Evolutionary conservation across 2,113 vertebrate species (phyloP), one percentile per base, ranked within the genome.

Genomic region (Spea bombifrons): DNA sequence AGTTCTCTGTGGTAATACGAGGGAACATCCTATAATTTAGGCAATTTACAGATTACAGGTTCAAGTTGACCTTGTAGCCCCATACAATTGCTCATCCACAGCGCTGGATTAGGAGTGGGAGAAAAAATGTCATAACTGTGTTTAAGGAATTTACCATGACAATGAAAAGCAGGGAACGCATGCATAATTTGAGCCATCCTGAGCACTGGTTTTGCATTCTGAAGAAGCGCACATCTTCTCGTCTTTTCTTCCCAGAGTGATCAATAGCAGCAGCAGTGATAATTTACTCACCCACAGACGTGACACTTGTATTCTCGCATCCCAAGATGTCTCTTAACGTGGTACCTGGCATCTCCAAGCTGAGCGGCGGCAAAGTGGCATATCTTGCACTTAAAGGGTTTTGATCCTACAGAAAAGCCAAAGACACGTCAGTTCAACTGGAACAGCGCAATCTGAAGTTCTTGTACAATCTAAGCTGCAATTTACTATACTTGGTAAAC

Each of bases 241-340:
- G 86, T 77, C 7, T 76, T 78, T 75, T 78, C 7, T 82, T 76
- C 82, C 82, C 72, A 85, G 74, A 83, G 85, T 73, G 86, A 88
- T 81, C 86, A 81, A 66, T 66, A 59, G 85, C 70, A 85, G 85
- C 78, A 83, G 83, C 12, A 85, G 81, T 79, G 82, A 85, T 87
- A 74, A 81, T 86, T 84, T 90, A 98, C 97, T 98, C 91, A 99
- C 97, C 97, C 97, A 88, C 97, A 99, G 87, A 99, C 92, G 86
- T 97, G 95, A 82, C 97, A 99, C 90, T 98, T 98, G 92, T 98
- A 99, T 87, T 99, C 97, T 83, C 96, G 93, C 96, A 99, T 97
- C 86, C 97, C 97, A 81, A 99, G 96, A 89, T 99, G 97, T 88
- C 97, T 95, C 88, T 98, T 99, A 86, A 99, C 96, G 61, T 98